Evolutionary conservation across 2,888 invertebrate genomes (phyloP).

Genomic region (Stictocephala bisonia): DNA sequence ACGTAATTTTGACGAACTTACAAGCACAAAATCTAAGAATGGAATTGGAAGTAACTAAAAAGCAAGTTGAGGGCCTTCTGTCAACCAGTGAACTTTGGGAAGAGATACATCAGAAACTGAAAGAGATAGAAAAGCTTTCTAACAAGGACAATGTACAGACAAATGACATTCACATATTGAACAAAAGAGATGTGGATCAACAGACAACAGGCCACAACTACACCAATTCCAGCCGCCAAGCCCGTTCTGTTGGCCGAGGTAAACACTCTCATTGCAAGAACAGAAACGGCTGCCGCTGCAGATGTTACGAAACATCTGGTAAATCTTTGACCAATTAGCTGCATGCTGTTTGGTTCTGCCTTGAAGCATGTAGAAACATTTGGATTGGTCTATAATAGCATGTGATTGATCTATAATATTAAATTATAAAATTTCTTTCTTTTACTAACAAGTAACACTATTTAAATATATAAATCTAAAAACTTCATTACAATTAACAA

Average conservation of each 20-base stretch:
- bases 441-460: no score
- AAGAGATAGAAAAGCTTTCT: not conserved
- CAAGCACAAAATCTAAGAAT: not conserved
- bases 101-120: not conserved
- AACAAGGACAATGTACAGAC: not conserved
- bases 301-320: conserved; percentile 39
- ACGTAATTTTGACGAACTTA: not conserved
- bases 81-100: not conserved
- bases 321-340: conserved; percentile 12
- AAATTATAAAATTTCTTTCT: no score
- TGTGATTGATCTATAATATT: no score
- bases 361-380: no score
- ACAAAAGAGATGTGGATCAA: no score
- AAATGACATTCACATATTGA: not conserved
- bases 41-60: not conserved
- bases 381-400: no score
- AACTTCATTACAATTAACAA: no score
- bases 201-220: no score
- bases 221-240: not conserved
- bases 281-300: conserved; percentile 34
- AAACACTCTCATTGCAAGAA: conserved; percentile 41
- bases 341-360: no score
- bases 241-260: conserved; percentile 34
- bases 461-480: no score
- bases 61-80: not conserved